Conservation (phyloP, 1,140 invertebrate genomes). For the Brachionus koreanus region DNA sequence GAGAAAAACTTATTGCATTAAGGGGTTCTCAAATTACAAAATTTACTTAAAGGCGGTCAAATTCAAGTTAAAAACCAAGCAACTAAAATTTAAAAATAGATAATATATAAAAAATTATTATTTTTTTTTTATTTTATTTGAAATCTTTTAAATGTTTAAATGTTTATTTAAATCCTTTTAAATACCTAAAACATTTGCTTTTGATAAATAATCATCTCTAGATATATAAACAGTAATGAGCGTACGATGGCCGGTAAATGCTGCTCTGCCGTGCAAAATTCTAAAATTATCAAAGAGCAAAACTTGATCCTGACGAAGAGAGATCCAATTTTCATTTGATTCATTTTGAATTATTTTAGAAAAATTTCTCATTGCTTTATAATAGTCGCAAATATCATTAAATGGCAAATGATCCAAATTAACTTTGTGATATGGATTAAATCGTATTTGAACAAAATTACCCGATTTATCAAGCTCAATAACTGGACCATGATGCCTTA, state of each 20-base stretch:
- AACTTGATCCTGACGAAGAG: slow-evolving; percentile 65
- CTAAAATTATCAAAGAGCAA: slow-evolving; percentile 73
- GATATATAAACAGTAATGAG: slow-evolving; percentile 31
- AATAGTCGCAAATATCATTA: slow-evolving; percentile 63
- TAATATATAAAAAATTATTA: background rate
- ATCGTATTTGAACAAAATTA: slow-evolving; percentile 54
- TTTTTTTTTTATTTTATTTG: no score
- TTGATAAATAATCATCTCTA: slow-evolving; percentile 28
- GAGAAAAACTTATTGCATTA: no score
- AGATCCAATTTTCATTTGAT: slow-evolving; percentile 63
- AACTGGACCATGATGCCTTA: slow-evolving; percentile 48
- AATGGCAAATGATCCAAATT: slow-evolving; percentile 61
- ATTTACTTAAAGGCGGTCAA: background rate
- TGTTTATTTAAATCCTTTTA: background rate
- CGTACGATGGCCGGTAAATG: slow-evolving; percentile 61
- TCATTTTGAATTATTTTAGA: slow-evolving; percentile 61
- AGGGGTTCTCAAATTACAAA: background rate
- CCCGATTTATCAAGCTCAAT: slow-evolving; percentile 47
- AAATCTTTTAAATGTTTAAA: background rate
- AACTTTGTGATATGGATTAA: slow-evolving; percentile 69
- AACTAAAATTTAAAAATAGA: background rate
- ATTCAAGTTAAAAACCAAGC: background rate
- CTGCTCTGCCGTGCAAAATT: slow-evolving; percentile 67
- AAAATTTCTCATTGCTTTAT: slow-evolving; percentile 64
- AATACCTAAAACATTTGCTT: background rate